Evolutionary conservation across 2,797 vertebrate species (phyloP).

Genomic region (Anomalospiza imberbis): DNA sequence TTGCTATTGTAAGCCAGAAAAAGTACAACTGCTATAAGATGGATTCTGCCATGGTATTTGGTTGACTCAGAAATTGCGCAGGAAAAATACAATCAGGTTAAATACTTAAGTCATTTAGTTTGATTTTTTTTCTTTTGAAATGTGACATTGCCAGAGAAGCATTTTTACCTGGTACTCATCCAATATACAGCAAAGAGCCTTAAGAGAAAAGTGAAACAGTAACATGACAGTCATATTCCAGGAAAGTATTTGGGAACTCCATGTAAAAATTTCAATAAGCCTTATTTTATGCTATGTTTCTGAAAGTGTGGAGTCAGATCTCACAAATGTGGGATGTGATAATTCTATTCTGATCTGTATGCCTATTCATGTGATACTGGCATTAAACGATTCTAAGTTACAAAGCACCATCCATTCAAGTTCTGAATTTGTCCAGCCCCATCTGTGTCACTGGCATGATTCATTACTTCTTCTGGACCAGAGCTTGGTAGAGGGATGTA

Average conservation of each 20-base stretch:
- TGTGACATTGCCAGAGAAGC: neutral
- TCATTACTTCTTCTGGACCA: neutral
- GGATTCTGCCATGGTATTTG: neutral
- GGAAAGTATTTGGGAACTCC: neutral
- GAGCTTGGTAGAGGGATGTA: neutral
- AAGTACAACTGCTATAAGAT: neutral
- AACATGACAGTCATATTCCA: neutral
- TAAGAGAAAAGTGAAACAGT: neutral
- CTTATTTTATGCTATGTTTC: neutral
- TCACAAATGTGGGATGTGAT: conserved; percentile 13
- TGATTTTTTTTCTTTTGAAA: neutral
- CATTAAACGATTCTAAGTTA: neutral
- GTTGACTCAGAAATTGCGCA: neutral
- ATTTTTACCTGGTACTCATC: neutral
- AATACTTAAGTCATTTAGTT: neutral
- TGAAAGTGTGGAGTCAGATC: neutral
- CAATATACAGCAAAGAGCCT: neutral
- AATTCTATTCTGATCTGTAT: neutral
- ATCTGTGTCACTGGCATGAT: neutral
- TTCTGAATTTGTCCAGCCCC: neutral
- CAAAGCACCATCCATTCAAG: neutral
- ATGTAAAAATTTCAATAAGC: neutral
- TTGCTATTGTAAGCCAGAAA: neutral
- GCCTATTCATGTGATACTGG: neutral
- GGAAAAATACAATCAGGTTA: neutral